Evolutionary conservation across 2,888 invertebrate species (phyloP).

Genomic region (Drepanosiphum platanoidis): DNA sequence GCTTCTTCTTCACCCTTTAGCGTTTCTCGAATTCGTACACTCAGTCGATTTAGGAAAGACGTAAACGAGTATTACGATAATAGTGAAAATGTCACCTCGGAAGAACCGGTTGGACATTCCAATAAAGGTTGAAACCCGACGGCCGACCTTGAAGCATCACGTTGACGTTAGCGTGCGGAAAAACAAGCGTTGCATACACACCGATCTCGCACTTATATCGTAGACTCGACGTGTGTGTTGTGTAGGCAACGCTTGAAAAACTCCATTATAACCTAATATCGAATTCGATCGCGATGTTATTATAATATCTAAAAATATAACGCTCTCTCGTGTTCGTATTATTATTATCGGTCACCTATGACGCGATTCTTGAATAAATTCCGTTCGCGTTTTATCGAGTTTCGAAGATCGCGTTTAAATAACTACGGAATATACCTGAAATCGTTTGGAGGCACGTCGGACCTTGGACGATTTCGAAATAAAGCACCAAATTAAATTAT

Average conservation of each 20-base stretch:
- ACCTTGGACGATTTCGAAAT: too few relatives aligned
- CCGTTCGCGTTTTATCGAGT: too few relatives aligned
- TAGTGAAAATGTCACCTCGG: slow-evolving; percentile 59
- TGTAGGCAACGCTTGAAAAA: not conserved
- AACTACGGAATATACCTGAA: too few relatives aligned
- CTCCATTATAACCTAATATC: not conserved
- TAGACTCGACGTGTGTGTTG: not conserved
- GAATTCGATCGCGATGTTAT: too few relatives aligned
- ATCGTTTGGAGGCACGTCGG: too few relatives aligned
- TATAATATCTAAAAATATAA: too few relatives aligned
- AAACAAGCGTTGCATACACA: slow-evolving; percentile 37
- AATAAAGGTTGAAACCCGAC: slow-evolving; percentile 57
- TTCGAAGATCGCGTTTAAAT: too few relatives aligned
- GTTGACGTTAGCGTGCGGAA: slow-evolving; percentile 28
- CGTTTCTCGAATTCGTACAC: slow-evolving; percentile 20
- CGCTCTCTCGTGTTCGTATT: too few relatives aligned
- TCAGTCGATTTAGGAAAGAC: slow-evolving; percentile 48
- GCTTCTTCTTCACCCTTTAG: slow-evolving; percentile 2
- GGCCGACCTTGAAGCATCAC: slow-evolving; percentile 48
- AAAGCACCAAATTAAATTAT: too few relatives aligned
- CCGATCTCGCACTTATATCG: slow-evolving; percentile 8
- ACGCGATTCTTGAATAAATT: not conserved
- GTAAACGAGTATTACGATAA: slow-evolving; percentile 47
- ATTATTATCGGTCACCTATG: not conserved
- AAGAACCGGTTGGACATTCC: slow-evolving; percentile 59